Base-by-base conservation (phyloP, 2,797 vertebrate genomes). In the Myotis vivesi region DNA sequence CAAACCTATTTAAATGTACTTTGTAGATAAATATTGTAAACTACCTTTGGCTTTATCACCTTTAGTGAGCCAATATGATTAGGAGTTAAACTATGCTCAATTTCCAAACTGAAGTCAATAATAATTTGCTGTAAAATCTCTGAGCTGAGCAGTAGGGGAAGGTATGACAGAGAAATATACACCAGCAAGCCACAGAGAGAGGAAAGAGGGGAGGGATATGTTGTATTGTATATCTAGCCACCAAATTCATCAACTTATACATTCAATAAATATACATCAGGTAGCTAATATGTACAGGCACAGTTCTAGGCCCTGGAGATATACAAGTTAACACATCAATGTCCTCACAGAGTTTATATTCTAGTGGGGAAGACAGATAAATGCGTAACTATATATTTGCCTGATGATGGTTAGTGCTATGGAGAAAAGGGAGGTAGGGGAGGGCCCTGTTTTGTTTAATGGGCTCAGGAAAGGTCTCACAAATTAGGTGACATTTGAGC, bases 1-100 rank as follows among this genome's bases (percentile, higher is more conserved):
- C 19, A 89, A 76, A 66, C n/a, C 5, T 33, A 83, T 53, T 93
- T 81, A 85, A 87, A 53, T 64, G 64, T 4, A 64, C 19, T 84
- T 80, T 87, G 66, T 36, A 91, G 49, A 77, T 46, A 80, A 84
- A 79, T 79, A 53, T 7, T 84, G 28, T 51, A 66, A 91, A 94
- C 77, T 53, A 28, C 49, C 89, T 82, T 85, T 79, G 62, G 25
- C 20, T 88, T 73, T 57, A 85, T 66, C 38, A 46, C 64, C 3
- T 68, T 22, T 25, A 57, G 6, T 25, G 8, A 75, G 11, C 5
- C 41, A 53, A 22, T 33, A 85, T n/a, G 25, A 82, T 46, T 72
- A 90, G 11, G 22, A 55, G 25, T 53, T 85, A 83, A 90, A 86
- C 44, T 79, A 80, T 89, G 30, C 17, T 44, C 23, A 84, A 1